Evolutionary conservation across 2,113 vertebrate species (phyloP).

Genomic region (Alexandromys fortis): DNA sequence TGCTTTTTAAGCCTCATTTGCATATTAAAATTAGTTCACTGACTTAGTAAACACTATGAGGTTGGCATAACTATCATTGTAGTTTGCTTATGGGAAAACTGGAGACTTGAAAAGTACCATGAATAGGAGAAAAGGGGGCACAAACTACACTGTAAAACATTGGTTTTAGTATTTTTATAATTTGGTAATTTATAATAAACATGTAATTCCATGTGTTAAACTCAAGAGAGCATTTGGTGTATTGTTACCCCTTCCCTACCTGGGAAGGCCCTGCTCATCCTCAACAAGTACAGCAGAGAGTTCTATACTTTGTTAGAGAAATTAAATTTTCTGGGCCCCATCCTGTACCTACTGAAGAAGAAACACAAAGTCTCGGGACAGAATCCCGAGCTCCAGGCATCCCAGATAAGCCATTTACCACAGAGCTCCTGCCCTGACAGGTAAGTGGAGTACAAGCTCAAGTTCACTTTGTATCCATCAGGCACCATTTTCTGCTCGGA

Average conservation of each 20-base stretch:
- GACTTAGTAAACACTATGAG: not conserved
- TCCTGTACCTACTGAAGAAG: not conserved
- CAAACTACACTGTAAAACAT: not conserved
- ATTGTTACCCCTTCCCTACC: not conserved
- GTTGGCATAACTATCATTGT: not conserved
- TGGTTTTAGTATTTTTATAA: slow-evolving; percentile 1
- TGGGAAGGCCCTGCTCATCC: not conserved
- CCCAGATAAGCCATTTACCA: not conserved
- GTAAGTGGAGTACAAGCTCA: not conserved
- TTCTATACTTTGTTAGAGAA: not conserved
- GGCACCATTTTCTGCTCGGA: slow-evolving; percentile 2
- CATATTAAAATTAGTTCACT: slow-evolving; percentile 2
- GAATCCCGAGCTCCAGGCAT: not conserved
- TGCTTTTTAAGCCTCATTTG: not conserved
- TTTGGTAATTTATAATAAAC: too few species aligned
- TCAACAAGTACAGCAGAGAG: not conserved
- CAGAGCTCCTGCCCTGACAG: not conserved
- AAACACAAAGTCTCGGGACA: not conserved
- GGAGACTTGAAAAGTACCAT: not conserved
- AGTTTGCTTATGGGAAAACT: not conserved
- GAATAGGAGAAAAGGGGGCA: not conserved
- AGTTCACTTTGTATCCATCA: not conserved
- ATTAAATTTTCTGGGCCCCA: not conserved
- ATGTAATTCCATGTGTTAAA: not conserved
- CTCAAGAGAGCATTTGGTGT: not conserved